A percentile compares a stretch with the other conserved stretches of the same genome.
Evolutionary conservation across 2,113 vertebrate genomes (phyloP).

Genomic region (Thamnaconus septentrionalis): DNA sequence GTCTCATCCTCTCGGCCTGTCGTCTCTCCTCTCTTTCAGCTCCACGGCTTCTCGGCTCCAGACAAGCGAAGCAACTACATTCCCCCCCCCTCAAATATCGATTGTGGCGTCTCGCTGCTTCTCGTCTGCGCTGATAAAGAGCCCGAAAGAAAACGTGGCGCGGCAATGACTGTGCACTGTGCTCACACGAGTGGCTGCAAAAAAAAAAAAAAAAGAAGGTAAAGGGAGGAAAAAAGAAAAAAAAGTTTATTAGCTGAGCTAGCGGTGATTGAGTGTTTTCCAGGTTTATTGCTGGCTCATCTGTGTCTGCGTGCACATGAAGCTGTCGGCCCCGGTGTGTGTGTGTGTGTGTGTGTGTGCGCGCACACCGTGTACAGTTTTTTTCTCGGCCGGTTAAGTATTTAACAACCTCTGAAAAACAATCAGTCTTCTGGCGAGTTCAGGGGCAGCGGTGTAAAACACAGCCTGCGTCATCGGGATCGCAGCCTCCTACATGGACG

Average conservation of each 20-base stretch:
- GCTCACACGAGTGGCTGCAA: slow-evolving; percentile 3
- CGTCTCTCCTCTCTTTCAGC: not conserved
- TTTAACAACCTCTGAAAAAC: slow-evolving; percentile 64
- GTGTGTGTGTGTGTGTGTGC: slow-evolving; percentile 1
- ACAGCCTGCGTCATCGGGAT: slow-evolving; percentile 67
- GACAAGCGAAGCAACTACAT: slow-evolving; percentile 28
- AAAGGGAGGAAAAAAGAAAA: slow-evolving; percentile 15
- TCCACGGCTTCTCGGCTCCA: slow-evolving; percentile 44
- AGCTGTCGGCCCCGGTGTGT: not conserved
- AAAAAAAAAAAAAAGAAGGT: too few relatives aligned
- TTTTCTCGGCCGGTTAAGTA: slow-evolving; percentile 16
- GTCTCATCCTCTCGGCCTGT: slow-evolving; percentile 5
- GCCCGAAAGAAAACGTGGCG: slow-evolving; percentile 1
- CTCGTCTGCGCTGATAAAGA: slow-evolving; percentile 48
- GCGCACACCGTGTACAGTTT: not conserved
- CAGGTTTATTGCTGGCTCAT: slow-evolving; percentile 32
- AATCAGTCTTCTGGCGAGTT: slow-evolving; percentile 66
- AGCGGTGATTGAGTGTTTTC: slow-evolving; percentile 25
- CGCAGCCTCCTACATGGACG: slow-evolving; percentile 54
- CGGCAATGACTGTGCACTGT: not conserved
- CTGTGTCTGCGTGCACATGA: too few relatives aligned
- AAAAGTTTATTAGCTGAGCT: slow-evolving; percentile 23
- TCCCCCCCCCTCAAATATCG: slow-evolving; percentile 62
- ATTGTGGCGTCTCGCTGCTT: slow-evolving; percentile 69
- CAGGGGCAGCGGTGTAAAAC: slow-evolving; percentile 70